Base-by-base conservation (phyloP, 1,140 invertebrate genomes). In the Saccostrea glomerata region DNA sequence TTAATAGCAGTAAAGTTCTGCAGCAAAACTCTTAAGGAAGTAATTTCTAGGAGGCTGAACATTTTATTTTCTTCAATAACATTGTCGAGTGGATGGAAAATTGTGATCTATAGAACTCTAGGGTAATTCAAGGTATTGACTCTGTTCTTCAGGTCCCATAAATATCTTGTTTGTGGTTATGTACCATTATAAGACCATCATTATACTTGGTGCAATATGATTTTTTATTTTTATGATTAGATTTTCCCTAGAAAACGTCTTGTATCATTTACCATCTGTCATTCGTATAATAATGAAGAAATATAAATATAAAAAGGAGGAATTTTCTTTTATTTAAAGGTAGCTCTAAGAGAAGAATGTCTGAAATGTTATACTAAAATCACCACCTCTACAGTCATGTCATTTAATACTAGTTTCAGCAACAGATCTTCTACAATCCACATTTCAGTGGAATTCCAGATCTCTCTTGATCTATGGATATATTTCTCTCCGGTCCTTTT, bases 401-500 rank as follows among this genome's bases (percentile, higher is more conserved):
- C n/a, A 0, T 63, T 17, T 0, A 63, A 63, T 63, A 63, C 58
- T 20, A 63, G 58, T 23, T 82, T 82, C 23, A 82, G 23, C 73
- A 82, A 82, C 17, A 82, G 6, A 7, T 30, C 58, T 20, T 13
- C 23, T 5, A 15, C 73, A 30, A 15, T 82, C 15, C 1, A 30
- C 40, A 54, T n/a, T 84, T 84, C 47, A 6, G 36, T 40, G 40
- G 90, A 91, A 85, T 90, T 86, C 40, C n/a, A 86, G 63, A 54
- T 89, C n/a, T 90, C 90, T 0, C 12, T 89, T 17, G n/a, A 47
- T 12, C 85, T 93, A 5, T 93, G 92, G 92, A 88, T 73, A 40
- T 90, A 89, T 25, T 86, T 86, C 13, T 89, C 92, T 13, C 92
- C 91, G 36, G 54, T 90, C 40, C 82, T 93, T 40, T 90, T 93